Percentiles rank a stretch among this genome's conserved stretches.
Evolutionary conservation across 2,797 vertebrate species (phyloP).

Genomic region (Cercopithecus petaurista): DNA sequence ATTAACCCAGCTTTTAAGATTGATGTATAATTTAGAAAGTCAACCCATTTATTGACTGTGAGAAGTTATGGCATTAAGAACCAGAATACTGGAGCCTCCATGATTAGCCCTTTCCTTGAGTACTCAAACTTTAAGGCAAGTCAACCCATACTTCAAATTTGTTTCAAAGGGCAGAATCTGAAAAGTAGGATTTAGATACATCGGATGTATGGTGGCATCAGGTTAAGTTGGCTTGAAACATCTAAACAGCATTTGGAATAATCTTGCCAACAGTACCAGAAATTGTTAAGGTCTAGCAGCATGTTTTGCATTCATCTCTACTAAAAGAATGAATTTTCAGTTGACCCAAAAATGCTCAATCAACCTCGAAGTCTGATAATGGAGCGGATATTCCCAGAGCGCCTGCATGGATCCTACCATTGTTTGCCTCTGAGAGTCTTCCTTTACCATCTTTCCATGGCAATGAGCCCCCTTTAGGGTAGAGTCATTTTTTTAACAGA

Average conservation of each 20-base stretch:
- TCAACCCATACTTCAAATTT: not conserved
- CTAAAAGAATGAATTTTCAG: not conserved
- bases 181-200: constrained; percentile 15
- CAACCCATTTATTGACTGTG: not conserved
- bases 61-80: not conserved
- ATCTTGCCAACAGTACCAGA: not conserved
- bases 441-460: not conserved
- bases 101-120: not conserved
- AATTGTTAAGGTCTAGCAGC: not conserved
- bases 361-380: not conserved
- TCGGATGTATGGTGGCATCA: not conserved
- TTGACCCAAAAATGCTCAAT: not conserved
- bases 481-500: not conserved
- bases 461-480: not conserved
- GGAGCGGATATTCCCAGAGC: not conserved
- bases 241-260: not conserved
- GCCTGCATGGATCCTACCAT: not conserved
- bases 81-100: not conserved
- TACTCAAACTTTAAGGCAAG: constrained; percentile 19
- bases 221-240: not conserved
- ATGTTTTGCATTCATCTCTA: not conserved
- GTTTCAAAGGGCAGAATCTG: not conserved
- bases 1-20: not conserved
- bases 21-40: constrained; percentile 48
- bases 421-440: not conserved